A percentile compares a stretch with the other conserved stretches of the same genome.
Evolutionary conservation across 64 coral and sea anemone species (phyloP).

Genomic region (Montipora sp.): DNA sequence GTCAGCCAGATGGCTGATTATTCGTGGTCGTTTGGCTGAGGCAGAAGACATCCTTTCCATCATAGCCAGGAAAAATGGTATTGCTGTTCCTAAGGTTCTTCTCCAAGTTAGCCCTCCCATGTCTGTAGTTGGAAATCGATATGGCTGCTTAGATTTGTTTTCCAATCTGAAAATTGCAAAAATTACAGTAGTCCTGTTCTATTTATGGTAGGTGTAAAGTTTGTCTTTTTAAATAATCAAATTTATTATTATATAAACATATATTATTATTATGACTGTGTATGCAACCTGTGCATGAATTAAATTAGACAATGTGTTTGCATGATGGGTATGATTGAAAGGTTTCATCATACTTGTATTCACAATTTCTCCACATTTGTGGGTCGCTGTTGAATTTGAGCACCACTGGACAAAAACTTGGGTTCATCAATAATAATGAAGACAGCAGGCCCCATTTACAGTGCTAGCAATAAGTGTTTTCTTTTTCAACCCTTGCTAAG

Average conservation of each 20-base stretch:
- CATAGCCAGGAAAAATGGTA: slow-evolving; percentile 95
- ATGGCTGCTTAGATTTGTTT: slow-evolving; percentile 93
- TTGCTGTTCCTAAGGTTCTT: slow-evolving; percentile 92
- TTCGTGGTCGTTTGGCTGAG: slow-evolving; percentile 86
- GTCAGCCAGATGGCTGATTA: slow-evolving; percentile 95
- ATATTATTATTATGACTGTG: no score
- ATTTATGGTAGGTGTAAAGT: slow-evolving; percentile 74
- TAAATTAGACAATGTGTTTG: no score
- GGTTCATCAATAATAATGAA: no score
- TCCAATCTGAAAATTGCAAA: slow-evolving; percentile 84
- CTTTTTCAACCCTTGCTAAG: no score
- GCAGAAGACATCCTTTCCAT: slow-evolving; percentile 90
- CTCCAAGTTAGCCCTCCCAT: slow-evolving; percentile 91
- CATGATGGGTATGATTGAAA: no score
- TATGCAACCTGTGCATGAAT: no score
- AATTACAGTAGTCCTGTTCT: slow-evolving; percentile 82
- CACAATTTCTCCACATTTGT: no score
- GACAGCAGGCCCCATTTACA: no score
- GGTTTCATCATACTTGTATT: no score
- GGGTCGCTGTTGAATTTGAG: no score
- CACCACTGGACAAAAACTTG: no score
- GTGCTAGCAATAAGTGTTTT: no score
- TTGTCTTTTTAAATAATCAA: not conserved
- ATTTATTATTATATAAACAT: not conserved
- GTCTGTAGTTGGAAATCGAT: slow-evolving; percentile 71